Conservation (phyloP, 2,888 invertebrate genomes). For the Dasypogon diadema region DNA sequence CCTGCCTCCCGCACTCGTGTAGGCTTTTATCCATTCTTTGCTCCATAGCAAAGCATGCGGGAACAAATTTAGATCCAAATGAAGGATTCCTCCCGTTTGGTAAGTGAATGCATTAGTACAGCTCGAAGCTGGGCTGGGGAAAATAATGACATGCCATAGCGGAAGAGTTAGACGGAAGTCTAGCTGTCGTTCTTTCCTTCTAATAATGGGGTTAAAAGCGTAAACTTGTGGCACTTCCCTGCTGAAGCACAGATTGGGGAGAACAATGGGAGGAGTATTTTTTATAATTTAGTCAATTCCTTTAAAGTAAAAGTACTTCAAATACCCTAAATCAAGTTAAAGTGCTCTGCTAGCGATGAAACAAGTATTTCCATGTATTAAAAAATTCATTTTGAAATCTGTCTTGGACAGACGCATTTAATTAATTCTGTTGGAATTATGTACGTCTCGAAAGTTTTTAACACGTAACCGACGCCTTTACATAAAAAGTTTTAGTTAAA, state of each 20-base stretch:
- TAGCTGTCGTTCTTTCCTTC: not conserved
- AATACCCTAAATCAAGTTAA: too few species aligned
- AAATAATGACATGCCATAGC: constrained; percentile 36
- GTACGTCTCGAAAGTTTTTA: too few species aligned
- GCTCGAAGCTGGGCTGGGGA: constrained; percentile 2
- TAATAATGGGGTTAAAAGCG: constrained; percentile 14
- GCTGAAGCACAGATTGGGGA: not conserved
- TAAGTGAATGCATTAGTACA: constrained; percentile 31
- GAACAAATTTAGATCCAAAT: constrained; percentile 36
- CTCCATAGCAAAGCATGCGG: constrained; percentile 27
- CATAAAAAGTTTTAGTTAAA: too few species aligned
- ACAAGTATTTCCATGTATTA: too few species aligned
- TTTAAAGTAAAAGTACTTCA: too few species aligned
- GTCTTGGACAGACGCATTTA: too few species aligned
- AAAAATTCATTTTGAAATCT: too few species aligned
- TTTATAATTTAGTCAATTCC: too few species aligned
- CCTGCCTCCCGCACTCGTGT: constrained; percentile 44
- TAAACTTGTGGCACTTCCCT: constrained; percentile 1
- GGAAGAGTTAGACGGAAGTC: constrained; percentile 27
- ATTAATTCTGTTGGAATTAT: too few species aligned
- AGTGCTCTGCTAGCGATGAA: too few species aligned
- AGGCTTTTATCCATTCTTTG: constrained; percentile 32
- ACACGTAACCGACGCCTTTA: too few species aligned
- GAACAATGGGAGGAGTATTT: too few species aligned
- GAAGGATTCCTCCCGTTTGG: constrained; percentile 47